Evolutionary conservation across 2,888 invertebrate species (phyloP).

Genomic region (Tetragonula carbonaria): DNA sequence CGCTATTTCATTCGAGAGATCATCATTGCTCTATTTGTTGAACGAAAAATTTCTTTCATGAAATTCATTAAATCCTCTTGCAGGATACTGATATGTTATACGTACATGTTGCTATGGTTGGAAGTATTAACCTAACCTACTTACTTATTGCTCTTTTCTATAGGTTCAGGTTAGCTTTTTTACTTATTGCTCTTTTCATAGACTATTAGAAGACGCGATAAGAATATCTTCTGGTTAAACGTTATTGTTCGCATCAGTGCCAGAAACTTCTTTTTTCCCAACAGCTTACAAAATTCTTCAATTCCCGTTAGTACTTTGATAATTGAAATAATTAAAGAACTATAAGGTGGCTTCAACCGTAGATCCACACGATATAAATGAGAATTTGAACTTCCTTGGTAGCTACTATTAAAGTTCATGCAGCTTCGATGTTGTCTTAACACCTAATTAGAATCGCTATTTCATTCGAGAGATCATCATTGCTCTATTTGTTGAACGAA

Average conservation of each 20-base stretch:
- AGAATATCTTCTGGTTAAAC: no score
- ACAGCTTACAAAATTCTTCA: no score
- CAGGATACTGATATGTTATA: neutral
- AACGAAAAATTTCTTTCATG: neutral
- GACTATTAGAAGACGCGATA: no score
- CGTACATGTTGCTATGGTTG: no score
- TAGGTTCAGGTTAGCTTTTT: no score
- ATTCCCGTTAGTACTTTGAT: no score
- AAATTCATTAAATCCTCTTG: neutral
- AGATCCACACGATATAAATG: slow-evolving; percentile 73
- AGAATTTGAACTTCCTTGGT: slow-evolving; percentile 68
- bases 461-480: neutral
- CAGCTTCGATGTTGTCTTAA: slow-evolving; percentile 40
- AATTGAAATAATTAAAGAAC: no score
- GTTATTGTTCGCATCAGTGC: no score
- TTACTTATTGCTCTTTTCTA: no score
- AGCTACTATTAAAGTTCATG: slow-evolving; percentile 52
- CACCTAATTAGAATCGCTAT: slow-evolving; percentile 6
- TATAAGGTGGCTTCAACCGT: slow-evolving; percentile 72
- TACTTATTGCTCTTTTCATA: no score
- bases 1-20: neutral
- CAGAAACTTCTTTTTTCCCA: no score
- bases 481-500: neutral
- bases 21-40: neutral
- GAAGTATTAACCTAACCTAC: no score